phyloP scores from a whole-genome alignment of 2,797 vertebrate genomes.

The Myripristis jacobus region DNA sequence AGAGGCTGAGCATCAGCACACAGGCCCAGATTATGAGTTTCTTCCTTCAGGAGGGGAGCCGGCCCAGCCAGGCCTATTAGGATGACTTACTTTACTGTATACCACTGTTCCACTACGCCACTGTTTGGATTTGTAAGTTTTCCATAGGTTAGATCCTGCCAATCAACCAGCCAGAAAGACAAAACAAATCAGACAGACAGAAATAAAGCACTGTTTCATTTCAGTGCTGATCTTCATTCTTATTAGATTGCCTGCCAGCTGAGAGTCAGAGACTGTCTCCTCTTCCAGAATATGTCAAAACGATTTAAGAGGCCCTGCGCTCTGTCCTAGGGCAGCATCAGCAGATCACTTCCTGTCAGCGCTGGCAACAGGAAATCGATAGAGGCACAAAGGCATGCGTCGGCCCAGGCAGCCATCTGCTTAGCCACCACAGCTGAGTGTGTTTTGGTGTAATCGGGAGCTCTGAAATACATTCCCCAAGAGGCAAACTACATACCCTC shows the following conservation, averaged over 20 bases:
- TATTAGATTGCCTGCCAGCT: slow-evolving; percentile 9
- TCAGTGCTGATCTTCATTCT: neutral
- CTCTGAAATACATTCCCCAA: slow-evolving; percentile 61
- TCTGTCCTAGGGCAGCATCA: slow-evolving; percentile 36
- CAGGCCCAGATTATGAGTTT: slow-evolving; percentile 51
- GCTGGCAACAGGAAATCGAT: slow-evolving; percentile 54
- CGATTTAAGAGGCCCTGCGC: slow-evolving; percentile 15
- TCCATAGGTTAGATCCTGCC: neutral
- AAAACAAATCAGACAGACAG: neutral
- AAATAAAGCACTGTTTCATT: neutral
- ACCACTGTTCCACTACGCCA: slow-evolving; percentile 27
- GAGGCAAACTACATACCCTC: slow-evolving; percentile 58
- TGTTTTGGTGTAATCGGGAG: slow-evolving; percentile 61
- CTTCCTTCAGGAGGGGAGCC: slow-evolving; percentile 29
- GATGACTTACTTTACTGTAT: slow-evolving; percentile 40
- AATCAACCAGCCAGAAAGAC: neutral
- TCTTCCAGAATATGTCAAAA: slow-evolving; percentile 28
- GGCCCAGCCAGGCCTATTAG: slow-evolving; percentile 21
- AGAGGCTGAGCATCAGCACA: slow-evolving; percentile 27
- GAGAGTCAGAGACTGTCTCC: slow-evolving; percentile 7
- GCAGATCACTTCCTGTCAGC: slow-evolving; percentile 53
- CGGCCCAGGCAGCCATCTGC: slow-evolving; percentile 48
- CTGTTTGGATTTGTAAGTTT: slow-evolving; percentile 5
- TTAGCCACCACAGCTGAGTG: slow-evolving; percentile 49
- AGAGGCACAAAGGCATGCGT: slow-evolving; percentile 47